Evolutionary conservation across 2,113 vertebrate species (phyloP).

Genomic region (Ivindomyrus marchei): DNA sequence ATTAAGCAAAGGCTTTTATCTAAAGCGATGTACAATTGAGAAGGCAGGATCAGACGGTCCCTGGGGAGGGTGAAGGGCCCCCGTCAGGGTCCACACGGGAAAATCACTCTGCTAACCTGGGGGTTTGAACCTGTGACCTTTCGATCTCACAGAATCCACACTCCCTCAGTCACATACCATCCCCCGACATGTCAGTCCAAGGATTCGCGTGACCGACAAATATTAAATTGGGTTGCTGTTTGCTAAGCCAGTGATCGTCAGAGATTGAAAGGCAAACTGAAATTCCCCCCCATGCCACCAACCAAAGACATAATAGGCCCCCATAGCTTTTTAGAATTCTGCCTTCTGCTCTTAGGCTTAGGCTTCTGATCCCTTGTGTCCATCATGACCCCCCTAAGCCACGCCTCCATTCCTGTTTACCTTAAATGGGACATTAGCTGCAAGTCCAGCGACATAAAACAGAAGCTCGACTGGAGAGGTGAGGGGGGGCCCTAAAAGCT

Average conservation of each 20-base stretch:
- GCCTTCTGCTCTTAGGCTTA: not conserved
- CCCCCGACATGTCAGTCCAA: not conserved
- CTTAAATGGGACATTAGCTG: not conserved
- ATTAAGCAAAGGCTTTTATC: not conserved
- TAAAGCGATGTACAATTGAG: not conserved
- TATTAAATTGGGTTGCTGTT: not conserved
- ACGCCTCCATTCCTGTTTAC: not conserved
- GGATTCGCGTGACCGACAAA: not conserved
- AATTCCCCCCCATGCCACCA: not conserved
- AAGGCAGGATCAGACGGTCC: not conserved
- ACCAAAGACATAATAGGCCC: not conserved
- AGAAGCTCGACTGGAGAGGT: not conserved
- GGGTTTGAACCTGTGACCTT: not conserved
- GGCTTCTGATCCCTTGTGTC: not conserved
- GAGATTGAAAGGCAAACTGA: not conserved
- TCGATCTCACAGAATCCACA: not conserved
- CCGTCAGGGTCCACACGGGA: not conserved
- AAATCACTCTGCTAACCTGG: not conserved
- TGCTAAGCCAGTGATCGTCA: not conserved
- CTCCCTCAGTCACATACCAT: not conserved
- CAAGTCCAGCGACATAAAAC: slow-evolving; percentile 1
- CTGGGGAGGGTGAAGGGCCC: not conserved
- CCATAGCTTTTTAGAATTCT: not conserved
- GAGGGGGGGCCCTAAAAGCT: not conserved
- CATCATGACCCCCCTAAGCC: not conserved